phyloP scores from a whole-genome alignment of 2,797 vertebrate species.

The Ciconia nigra region DNA sequence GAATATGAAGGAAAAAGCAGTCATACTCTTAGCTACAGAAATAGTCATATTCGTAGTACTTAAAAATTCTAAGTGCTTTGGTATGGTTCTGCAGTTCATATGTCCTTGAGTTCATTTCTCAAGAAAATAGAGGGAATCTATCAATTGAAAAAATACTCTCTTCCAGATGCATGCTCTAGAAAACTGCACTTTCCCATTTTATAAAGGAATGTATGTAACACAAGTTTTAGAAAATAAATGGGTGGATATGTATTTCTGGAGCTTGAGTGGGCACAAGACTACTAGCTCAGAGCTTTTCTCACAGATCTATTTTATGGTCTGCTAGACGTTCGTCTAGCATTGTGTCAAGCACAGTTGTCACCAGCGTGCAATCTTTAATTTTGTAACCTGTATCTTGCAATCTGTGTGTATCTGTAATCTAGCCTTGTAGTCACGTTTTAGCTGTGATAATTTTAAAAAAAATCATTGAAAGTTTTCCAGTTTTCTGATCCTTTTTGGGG shows the following conservation, averaged over 20 bases:
- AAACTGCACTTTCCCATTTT: neutral
- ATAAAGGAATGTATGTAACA: neutral
- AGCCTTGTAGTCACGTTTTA: neutral
- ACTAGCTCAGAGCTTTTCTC: neutral
- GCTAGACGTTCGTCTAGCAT: neutral
- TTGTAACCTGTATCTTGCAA: neutral
- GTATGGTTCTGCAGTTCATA: neutral
- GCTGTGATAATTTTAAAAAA: neutral
- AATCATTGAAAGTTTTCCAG: neutral
- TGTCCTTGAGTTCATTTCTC: neutral
- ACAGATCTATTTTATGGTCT: neutral
- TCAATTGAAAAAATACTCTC: neutral
- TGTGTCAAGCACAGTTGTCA: neutral
- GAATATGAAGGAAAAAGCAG: neutral
- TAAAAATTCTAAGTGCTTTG: neutral
- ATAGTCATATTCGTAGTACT: neutral
- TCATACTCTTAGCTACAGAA: neutral
- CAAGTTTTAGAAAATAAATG: neutral
- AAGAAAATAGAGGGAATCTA: neutral
- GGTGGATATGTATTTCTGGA: neutral
- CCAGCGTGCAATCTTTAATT: neutral
- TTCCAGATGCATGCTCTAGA: neutral
- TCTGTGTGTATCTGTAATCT: neutral
- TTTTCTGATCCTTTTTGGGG: neutral
- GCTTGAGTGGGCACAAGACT: neutral